A percentile compares a stretch with the other conserved stretches of the same genome.
These are phyloP conservation scores for Diadromus collaris DNA, from an alignment of 2,888 invertebrate species.

Conservation along the genomic window DNA sequence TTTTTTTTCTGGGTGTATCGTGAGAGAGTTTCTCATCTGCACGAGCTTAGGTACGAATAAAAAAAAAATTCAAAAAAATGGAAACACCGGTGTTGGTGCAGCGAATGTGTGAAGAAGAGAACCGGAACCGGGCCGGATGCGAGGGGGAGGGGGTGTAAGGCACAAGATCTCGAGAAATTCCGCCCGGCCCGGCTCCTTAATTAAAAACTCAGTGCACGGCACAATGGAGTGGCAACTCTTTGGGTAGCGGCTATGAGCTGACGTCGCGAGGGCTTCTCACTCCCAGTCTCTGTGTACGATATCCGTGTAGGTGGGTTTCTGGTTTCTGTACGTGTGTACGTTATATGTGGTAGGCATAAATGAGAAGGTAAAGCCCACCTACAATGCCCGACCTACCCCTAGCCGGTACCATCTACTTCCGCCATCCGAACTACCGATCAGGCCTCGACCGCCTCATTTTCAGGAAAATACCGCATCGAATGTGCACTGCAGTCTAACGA, in stretches of 20 bases:
- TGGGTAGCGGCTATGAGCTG: conserved; percentile 65
- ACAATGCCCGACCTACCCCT: conserved; percentile 65
- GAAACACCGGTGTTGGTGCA: conserved; percentile 20
- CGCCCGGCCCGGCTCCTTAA: conserved; percentile 73
- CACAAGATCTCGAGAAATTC: conserved; percentile 73
- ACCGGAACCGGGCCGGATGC: conserved; percentile 55
- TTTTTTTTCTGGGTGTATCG: too few relatives aligned
- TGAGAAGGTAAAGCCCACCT: conserved; percentile 52
- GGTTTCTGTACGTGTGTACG: conserved; percentile 52
- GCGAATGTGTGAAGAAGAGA: conserved; percentile 52
- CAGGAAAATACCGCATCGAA: not conserved
- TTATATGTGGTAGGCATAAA: conserved; percentile 43
- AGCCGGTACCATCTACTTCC: conserved; percentile 60
- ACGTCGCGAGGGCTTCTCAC: conserved; percentile 55
- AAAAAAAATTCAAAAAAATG: not conserved
- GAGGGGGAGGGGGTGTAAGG: conserved; percentile 26
- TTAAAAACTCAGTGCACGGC: conserved; percentile 77
- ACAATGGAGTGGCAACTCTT: conserved; percentile 78
- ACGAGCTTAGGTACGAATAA: conserved; percentile 11
- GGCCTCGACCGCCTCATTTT: conserved; percentile 35
- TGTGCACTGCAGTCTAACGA: conserved; percentile 19
- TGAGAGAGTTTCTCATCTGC: not conserved
- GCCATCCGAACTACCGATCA: conserved; percentile 53
- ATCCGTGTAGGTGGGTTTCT: conserved; percentile 43
- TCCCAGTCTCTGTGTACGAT: conserved; percentile 1